phyloP scores from a whole-genome alignment of 2,888 invertebrate species.

The Pseudoips prasinana region DNA sequence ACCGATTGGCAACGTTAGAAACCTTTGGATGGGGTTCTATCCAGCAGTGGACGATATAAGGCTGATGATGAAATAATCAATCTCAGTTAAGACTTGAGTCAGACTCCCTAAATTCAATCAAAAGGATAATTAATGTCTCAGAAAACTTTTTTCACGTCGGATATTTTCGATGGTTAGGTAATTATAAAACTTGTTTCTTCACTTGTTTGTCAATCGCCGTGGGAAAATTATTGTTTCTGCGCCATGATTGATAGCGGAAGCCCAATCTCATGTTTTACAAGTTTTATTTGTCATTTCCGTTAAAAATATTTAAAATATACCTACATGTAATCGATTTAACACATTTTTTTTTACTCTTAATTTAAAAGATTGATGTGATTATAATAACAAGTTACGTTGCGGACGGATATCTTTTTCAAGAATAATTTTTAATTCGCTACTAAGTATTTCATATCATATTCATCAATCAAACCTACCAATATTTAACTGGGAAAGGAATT shows the following conservation, averaged over 20 bases:
- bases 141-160: too few relatives aligned
- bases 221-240: too few relatives aligned
- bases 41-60: too few relatives aligned
- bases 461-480: slow-evolving; percentile 61
- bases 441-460: slow-evolving; percentile 33
- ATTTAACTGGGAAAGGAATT: slow-evolving; percentile 59
- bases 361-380: slow-evolving; percentile 57
- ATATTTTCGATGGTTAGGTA: too few relatives aligned
- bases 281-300: slow-evolving; percentile 68
- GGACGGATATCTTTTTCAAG: slow-evolving; percentile 33
- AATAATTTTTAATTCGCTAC: slow-evolving; percentile 46
- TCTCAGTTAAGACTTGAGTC: too few relatives aligned
- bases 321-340: slow-evolving; percentile 29
- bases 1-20: too few relatives aligned
- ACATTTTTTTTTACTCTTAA: slow-evolving; percentile 23
- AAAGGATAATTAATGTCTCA: too few relatives aligned
- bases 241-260: slow-evolving; percentile 70
- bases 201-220: too few relatives aligned
- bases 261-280: slow-evolving; percentile 48
- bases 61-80: too few relatives aligned
- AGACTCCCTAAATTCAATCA: too few relatives aligned
- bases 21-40: too few relatives aligned
- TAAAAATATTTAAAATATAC: slow-evolving; percentile 48
- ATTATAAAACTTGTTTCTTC: too few relatives aligned
- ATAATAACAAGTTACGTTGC: slow-evolving; percentile 51